Percentiles rank a stretch among this genome's conserved stretches.
Conservation (phyloP, 1,140 invertebrate species). For the Trichonephila inaurata region DNA sequence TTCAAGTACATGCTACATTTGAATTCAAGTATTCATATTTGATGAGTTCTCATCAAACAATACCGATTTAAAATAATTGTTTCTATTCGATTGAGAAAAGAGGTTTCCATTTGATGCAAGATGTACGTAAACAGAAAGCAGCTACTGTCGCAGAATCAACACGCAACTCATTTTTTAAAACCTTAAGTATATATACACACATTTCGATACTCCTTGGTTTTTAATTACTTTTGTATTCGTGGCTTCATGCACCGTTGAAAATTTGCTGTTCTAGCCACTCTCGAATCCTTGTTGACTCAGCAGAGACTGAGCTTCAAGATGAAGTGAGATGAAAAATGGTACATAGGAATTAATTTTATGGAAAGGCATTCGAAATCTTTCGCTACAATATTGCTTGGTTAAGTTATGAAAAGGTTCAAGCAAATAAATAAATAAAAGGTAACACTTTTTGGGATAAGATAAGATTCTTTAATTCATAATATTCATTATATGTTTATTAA, state of each 20-base stretch:
- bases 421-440: no score
- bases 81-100: neutral
- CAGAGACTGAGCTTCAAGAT: neutral
- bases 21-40: neutral
- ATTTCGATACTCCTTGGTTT: slow-evolving; percentile 7
- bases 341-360: neutral
- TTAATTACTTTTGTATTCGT: slow-evolving; percentile 31
- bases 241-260: neutral
- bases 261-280: neutral
- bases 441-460: no score
- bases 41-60: neutral
- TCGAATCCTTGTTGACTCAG: neutral
- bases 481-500: no score
- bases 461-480: no score
- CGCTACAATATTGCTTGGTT: no score
- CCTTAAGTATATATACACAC: neutral
- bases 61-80: neutral
- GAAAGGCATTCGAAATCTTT: no score
- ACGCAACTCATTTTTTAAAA: neutral
- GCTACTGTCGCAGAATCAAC: neutral
- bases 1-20: no score
- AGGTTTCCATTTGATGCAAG: neutral
- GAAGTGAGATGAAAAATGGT: neutral
- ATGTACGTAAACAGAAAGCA: slow-evolving; percentile 11
- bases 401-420: no score